phyloP scores from a whole-genome alignment of 2,888 invertebrate genomes.

The Caenorhabditis sp. region DNA sequence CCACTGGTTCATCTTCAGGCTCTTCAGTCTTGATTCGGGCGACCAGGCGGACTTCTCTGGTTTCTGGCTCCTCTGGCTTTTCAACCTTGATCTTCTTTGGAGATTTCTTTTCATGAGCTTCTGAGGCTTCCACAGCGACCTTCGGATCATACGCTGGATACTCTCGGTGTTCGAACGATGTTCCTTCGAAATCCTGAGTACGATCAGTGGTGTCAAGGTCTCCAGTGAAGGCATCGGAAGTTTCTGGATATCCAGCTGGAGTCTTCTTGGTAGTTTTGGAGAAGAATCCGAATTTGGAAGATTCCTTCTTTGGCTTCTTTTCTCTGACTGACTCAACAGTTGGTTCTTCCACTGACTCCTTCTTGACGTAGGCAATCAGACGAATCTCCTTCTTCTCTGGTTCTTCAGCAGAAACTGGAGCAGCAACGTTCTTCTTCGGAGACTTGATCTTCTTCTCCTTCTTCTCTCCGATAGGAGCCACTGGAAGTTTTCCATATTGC shows the following conservation, averaged over 20 bases:
- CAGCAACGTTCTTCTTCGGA: constrained; percentile 20
- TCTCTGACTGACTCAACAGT: neutral
- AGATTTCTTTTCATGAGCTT: constrained; percentile 30
- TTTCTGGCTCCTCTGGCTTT: constrained; percentile 44
- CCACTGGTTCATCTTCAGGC: constrained; percentile 3
- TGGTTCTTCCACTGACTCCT: constrained; percentile 21
- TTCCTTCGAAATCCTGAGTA: constrained; percentile 40
- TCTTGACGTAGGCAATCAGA: constrained; percentile 47
- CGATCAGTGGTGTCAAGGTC: constrained; percentile 40
- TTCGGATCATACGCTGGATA: constrained; percentile 41
- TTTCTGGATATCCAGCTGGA: constrained; percentile 26
- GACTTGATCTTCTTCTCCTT: constrained; percentile 36
- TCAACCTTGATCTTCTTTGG: constrained; percentile 26
- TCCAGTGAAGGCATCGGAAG: constrained; percentile 48
- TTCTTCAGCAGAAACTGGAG: constrained; percentile 10
- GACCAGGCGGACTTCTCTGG: constrained; percentile 55
- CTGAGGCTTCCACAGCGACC: neutral
- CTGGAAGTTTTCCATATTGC: neutral
- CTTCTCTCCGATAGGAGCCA: constrained; percentile 30
- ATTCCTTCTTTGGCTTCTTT: constrained; percentile 33
- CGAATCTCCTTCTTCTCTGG: constrained; percentile 48
- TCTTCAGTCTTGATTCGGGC: constrained; percentile 53
- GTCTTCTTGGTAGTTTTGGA: constrained; percentile 23
- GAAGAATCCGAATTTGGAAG: constrained; percentile 55
- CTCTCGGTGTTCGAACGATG: constrained; percentile 44